Conservation (phyloP, 2,888 invertebrate genomes). For the Camptogramma bilineatum region DNA sequence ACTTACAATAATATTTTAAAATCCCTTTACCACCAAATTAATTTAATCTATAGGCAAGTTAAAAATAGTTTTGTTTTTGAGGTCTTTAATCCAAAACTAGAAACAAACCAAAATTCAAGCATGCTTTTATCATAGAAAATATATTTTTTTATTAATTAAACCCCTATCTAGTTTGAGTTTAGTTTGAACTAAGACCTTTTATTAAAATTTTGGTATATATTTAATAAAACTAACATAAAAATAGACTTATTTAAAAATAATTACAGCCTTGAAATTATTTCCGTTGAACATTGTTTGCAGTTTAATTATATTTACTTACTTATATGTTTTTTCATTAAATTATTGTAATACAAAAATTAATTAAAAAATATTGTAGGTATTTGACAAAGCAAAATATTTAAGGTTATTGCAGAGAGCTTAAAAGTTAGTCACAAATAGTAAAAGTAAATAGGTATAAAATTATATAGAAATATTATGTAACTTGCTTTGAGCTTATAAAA, state of each 20-base stretch:
- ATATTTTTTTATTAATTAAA: not conserved
- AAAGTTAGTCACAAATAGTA: not conserved
- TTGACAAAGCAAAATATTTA: constrained; percentile 6
- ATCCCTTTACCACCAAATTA: constrained; percentile 27
- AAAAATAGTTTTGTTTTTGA: constrained; percentile 7
- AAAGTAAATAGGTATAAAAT: not conserved
- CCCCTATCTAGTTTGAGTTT: not conserved
- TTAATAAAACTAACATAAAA: constrained; percentile 19
- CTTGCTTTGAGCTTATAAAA: constrained; percentile 45
- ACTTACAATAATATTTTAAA: constrained; percentile 27
- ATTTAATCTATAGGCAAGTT: constrained; percentile 36
- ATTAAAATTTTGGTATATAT: constrained; percentile 11
- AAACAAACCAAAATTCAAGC: not conserved
- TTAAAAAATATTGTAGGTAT: constrained; percentile 2
- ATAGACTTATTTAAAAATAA: constrained; percentile 32
- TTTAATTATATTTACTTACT: not conserved
- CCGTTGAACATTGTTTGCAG: constrained; percentile 5
- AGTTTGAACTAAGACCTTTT: not conserved
- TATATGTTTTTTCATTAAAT: not conserved
- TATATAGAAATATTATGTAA: not conserved
- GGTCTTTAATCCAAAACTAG: not conserved
- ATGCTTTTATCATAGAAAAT: not conserved
- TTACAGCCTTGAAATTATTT: constrained; percentile 37
- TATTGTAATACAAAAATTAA: not conserved
- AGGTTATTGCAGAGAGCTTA: not conserved